Evolutionary conservation across 2,113 vertebrate genomes (phyloP).

Genomic region (Brienomyrus longianalis): DNA sequence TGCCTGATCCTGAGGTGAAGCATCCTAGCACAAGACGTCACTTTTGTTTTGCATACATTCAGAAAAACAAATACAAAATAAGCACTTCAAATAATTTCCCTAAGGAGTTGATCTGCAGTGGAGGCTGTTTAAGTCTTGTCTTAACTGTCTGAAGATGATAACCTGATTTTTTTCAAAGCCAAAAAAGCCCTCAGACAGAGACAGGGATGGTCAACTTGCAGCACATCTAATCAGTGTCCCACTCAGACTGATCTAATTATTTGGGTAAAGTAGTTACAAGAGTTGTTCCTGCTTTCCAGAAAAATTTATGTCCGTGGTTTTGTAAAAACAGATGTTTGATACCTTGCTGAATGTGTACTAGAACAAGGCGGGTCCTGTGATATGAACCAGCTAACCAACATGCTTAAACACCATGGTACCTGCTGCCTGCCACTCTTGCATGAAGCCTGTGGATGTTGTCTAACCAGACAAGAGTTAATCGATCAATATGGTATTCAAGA

Average conservation of each 20-base stretch:
- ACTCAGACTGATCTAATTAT: conserved; percentile 19
- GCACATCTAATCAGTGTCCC: conserved; percentile 24
- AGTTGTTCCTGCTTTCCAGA: background rate
- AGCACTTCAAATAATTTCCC: background rate
- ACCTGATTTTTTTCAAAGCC: background rate
- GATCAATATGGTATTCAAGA: background rate
- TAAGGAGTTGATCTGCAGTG: background rate
- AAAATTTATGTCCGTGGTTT: background rate
- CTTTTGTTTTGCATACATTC: background rate
- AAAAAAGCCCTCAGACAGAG: background rate
- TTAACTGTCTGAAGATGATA: background rate
- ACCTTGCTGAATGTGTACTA: background rate
- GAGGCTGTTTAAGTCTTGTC: background rate
- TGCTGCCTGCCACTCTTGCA: background rate
- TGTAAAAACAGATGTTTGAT: background rate
- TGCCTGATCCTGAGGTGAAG: background rate
- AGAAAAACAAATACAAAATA: background rate
- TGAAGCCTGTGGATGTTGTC: background rate
- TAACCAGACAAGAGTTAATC: background rate
- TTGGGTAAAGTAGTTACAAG: conserved; percentile 8
- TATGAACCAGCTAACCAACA: background rate
- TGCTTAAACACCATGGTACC: background rate
- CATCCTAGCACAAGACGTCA: background rate
- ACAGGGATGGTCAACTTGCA: conserved; percentile 16
- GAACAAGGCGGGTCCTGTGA: background rate